These are phyloP conservation scores for Clanis bilineata DNA, from an alignment of 2,888 invertebrate species.

Conservation along the genomic window DNA sequence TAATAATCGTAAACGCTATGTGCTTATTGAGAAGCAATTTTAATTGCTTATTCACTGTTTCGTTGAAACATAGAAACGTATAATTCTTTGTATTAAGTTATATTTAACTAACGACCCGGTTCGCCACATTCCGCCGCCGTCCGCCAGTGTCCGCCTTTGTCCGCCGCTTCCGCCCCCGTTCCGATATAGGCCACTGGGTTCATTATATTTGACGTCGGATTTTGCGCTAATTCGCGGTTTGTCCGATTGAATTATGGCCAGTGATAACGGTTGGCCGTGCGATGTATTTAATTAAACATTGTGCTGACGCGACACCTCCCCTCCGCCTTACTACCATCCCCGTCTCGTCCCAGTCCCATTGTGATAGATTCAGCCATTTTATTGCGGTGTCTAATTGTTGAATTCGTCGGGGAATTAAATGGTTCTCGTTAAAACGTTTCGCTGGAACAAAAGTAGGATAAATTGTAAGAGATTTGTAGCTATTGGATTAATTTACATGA, in stretches of 20 bases:
- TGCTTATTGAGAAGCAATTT: too few species aligned
- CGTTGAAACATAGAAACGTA: too few species aligned
- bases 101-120: slow-evolving; percentile 16
- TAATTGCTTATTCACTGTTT: too few species aligned
- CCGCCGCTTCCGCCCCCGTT: slow-evolving; percentile 18
- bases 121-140: slow-evolving; percentile 18
- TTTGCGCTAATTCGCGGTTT: slow-evolving; percentile 29
- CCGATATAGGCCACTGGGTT: slow-evolving; percentile 37
- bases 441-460: not conserved
- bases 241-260: slow-evolving; percentile 14
- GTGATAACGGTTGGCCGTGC: slow-evolving; percentile 7
- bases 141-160: slow-evolving; percentile 21
- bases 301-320: not conserved
- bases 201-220: slow-evolving; percentile 34
- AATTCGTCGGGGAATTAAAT: not conserved
- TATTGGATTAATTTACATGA: not conserved
- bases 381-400: slow-evolving; percentile 4
- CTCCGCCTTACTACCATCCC: not conserved
- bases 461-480: not conserved
- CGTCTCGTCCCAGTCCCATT: not conserved
- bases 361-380: slow-evolving; percentile 3
- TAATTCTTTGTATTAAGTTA: too few species aligned
- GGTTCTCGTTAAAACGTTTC: not conserved
- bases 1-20: too few species aligned
- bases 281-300: slow-evolving; percentile 12